phyloP scores from a whole-genome alignment of 2,797 vertebrate species.

The Halcyon leucocephala region DNA sequence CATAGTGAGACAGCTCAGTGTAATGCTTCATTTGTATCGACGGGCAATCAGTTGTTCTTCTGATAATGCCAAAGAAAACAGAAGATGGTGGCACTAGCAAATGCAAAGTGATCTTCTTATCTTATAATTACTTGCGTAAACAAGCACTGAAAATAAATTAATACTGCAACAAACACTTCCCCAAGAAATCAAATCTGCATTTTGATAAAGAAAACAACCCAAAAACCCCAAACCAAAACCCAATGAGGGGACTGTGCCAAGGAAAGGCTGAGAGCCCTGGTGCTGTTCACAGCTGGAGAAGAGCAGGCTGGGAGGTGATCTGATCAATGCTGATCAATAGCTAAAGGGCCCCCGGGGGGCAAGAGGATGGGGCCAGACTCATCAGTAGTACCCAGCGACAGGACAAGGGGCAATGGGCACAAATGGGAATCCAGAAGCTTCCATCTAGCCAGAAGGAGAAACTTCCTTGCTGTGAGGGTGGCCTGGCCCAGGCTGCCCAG shows the following conservation, averaged over 20 bases:
- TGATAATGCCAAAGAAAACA: background rate
- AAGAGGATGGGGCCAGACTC: too few species aligned
- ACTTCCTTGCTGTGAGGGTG: too few species aligned
- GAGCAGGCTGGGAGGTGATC: too few species aligned
- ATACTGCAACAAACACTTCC: background rate
- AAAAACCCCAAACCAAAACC: background rate
- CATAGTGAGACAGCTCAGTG: background rate
- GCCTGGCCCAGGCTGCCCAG: too few species aligned
- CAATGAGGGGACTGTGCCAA: too few species aligned
- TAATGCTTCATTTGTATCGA: background rate
- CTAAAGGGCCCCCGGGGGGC: too few species aligned
- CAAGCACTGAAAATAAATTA: background rate
- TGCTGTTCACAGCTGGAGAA: background rate
- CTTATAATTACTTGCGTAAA: constrained; percentile 37
- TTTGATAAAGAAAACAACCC: background rate
- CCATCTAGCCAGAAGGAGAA: too few species aligned
- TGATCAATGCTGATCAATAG: too few species aligned
- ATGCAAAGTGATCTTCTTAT: background rate
- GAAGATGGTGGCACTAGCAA: background rate
- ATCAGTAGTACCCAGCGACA: too few species aligned
- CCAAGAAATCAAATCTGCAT: background rate
- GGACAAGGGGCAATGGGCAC: too few species aligned
- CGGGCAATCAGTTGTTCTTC: constrained; percentile 25
- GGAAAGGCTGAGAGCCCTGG: background rate
- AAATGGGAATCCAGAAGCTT: too few species aligned